A percentile compares a stretch with the other conserved stretches of the same genome.
These are phyloP conservation scores for Orthonevra nobilis DNA, from an alignment of 2,888 invertebrate genomes.

Conservation along the genomic window DNA sequence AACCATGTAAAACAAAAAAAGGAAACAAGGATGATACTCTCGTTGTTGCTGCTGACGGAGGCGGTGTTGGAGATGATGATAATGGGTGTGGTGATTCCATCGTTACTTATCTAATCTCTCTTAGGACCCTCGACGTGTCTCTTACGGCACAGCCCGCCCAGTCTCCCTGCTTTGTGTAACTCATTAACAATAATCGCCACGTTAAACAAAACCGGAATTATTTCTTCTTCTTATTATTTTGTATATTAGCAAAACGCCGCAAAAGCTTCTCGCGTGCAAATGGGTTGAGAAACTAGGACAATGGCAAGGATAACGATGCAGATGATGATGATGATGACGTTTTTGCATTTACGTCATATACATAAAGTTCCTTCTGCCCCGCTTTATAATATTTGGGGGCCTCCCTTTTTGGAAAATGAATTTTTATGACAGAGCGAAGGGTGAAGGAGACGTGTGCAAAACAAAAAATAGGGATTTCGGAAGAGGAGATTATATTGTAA, in stretches of 20 bases:
- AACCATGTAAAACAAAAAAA: constrained; percentile 56
- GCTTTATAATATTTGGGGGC: no score
- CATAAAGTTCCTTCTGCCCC: no score
- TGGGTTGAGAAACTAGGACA: constrained; percentile 73
- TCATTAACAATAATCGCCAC: constrained; percentile 69
- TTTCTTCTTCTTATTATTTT: constrained; percentile 22
- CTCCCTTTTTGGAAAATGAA: no score
- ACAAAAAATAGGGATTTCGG: no score
- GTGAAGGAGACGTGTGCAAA: no score
- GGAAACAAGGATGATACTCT: constrained; percentile 47
- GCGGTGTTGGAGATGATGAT: constrained; percentile 19
- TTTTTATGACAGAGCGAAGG: no score
- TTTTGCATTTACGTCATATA: no score
- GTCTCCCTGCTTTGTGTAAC: constrained; percentile 55
- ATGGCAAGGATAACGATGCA: constrained; percentile 74
- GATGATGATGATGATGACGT: constrained; percentile 70
- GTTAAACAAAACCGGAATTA: constrained; percentile 62
- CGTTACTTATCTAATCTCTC: constrained; percentile 68
- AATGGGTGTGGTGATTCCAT: constrained; percentile 65
- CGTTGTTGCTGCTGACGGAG: constrained; percentile 12
- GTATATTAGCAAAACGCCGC: constrained; percentile 30
- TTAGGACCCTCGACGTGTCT: constrained; percentile 36
- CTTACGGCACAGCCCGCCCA: not conserved
- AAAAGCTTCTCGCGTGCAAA: constrained; percentile 56
- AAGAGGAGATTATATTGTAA: no score